A percentile compares a stretch with the other conserved stretches of the same genome.
phyloP scores from a whole-genome alignment of 2,888 invertebrate species.

The Drosophila peninsularis region DNA sequence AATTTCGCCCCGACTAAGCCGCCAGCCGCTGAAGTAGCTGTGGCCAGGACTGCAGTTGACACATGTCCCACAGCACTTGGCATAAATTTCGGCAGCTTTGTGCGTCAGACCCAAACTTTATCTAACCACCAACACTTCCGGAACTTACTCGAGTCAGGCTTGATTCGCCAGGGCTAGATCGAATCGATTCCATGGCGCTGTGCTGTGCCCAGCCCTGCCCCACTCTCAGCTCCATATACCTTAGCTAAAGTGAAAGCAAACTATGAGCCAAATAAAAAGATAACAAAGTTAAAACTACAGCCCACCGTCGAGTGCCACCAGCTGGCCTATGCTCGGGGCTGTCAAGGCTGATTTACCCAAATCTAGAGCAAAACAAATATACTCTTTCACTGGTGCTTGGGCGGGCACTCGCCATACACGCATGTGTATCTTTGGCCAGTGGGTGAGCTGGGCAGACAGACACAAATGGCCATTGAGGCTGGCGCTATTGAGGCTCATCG shows the following conservation, averaged over 20 bases:
- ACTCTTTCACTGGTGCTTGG: background rate
- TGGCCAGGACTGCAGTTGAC: conserved; percentile 19
- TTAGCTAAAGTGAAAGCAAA: background rate
- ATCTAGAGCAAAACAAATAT: background rate
- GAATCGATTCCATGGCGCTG: too few relatives aligned
- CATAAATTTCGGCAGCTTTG: background rate
- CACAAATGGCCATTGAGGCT: conserved; percentile 3
- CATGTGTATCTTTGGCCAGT: background rate
- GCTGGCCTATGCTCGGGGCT: too few relatives aligned
- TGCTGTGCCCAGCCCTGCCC: too few relatives aligned
- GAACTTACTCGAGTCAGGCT: too few relatives aligned
- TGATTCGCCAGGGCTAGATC: too few relatives aligned
- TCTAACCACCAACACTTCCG: too few relatives aligned
- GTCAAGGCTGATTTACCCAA: background rate
- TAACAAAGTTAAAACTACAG: background rate
- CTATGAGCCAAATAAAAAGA: background rate
- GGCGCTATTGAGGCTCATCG: conserved; percentile 1
- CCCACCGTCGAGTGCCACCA: too few relatives aligned
- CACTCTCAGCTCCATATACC: too few relatives aligned
- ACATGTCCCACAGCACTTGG: conserved; percentile 6
- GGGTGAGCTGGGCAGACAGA: background rate
- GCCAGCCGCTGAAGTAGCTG: conserved; percentile 2
- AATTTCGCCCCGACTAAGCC: conserved; percentile 8
- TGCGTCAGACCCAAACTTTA: too few relatives aligned
- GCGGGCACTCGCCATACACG: background rate